phyloP scores from a whole-genome alignment of 1,140 invertebrate species.

The Thrips palmi region DNA sequence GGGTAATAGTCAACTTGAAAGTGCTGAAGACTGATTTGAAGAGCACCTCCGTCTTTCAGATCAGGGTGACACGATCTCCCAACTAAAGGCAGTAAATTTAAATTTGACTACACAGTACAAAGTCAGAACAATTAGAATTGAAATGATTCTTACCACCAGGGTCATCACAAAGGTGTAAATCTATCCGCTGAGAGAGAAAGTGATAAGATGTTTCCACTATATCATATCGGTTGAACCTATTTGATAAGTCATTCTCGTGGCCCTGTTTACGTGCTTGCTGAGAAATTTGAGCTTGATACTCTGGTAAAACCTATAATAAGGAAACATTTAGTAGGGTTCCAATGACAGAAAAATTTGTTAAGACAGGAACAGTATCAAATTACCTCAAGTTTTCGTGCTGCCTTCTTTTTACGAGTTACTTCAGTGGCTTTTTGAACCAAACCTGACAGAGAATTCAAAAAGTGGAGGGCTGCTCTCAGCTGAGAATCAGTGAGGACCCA shows the following conservation, averaged over 20 bases:
- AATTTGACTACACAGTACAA: conserved; percentile 2
- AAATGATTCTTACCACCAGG: conserved; percentile 44
- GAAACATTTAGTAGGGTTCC: conserved; percentile 9
- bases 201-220: conserved; percentile 96
- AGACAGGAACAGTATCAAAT: conserved; percentile 10
- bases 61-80: conserved; percentile 67
- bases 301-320: conserved; percentile 43
- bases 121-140: not conserved
- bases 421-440: conserved; percentile 69
- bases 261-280: conserved; percentile 34
- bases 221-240: conserved; percentile 75
- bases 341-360: conserved; percentile 9
- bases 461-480: conserved; percentile 83
- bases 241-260: conserved; percentile 30
- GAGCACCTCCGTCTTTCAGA: conserved; percentile 73
- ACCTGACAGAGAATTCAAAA: conserved; percentile 75
- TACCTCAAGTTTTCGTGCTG: conserved; percentile 73
- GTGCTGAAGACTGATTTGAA: conserved; percentile 77
- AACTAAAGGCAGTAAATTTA: conserved; percentile 26
- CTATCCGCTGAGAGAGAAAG: conserved; percentile 80
- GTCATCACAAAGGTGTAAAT: conserved; percentile 95
- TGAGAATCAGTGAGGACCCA: conserved; percentile 97
- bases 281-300: conserved; percentile 56
- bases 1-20: conserved; percentile 94
- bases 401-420: conserved; percentile 69